Evolutionary conservation across 2,888 invertebrate genomes (phyloP), one percentile per base, ranked within the genome.

Genomic region (Melanchra persicariae): DNA sequence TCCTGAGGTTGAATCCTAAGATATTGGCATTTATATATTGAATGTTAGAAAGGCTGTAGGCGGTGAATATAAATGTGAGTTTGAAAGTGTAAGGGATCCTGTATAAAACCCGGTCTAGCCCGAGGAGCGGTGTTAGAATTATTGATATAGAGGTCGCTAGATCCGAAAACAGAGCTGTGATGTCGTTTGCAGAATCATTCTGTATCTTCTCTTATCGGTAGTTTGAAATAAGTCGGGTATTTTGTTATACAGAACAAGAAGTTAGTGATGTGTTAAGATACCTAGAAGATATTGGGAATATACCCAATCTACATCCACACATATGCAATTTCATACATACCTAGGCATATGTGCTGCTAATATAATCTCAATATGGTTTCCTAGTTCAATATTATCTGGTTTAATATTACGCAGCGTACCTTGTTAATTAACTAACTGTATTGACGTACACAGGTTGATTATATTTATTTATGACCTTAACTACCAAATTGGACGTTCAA

Each of bases 51-150:
- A 75, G 51, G 60, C 54, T 65, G 30, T 64, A 62, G 62, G 64
- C 67, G 55, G 68, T 75, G 81, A 83, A 83, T 81, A 81, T 71
- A 83, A 83, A 83, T 76, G 78, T 54, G 60, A 66, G 74, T 81
- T 81, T 76, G 68, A 78, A 74, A 74, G 60, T 76, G 68, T 81
- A 61, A 60, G 60, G 73, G 70, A 55, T 66, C 45, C 26, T 58
- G 58, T 70, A 60, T 63, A 61, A 59, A 70, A 47, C 70, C 59
- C 61, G 67, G 34, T 26, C 45, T 51, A 54, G n/a, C 40, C 59
- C 58, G 22, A 68, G 62, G 69, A 65, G 37, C 51, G 66, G 47
- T 61, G 64, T 69, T 49, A 75, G 71, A 83, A 77, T 81, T 83
- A 83, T 83, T 76, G 73, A 83, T 76, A 76, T 74, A 59, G 69